Evolutionary conservation across 2,113 vertebrate species (phyloP), one percentile per base, ranked within the genome.

Genomic region (Perognathus longimembris): DNA sequence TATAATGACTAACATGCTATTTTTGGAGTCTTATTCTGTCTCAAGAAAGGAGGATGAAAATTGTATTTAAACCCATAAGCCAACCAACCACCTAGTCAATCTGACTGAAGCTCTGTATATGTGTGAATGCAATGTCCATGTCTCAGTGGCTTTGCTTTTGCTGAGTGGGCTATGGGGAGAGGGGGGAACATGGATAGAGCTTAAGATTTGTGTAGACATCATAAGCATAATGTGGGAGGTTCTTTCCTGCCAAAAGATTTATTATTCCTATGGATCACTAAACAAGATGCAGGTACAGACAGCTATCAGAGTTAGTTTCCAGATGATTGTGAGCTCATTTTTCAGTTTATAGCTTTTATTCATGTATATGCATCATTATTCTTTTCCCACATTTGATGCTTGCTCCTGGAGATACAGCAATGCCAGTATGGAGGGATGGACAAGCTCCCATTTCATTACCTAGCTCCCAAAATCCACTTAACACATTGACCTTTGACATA

Each of bases 301-400:
- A 66, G 17, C 40, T 34, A 70, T 70, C 18, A 63, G 54, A 80
- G 21, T 32, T 78, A 67, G 4, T 42, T 84, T 91, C 18, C 17
- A 76, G 57, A 21, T 38, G 28, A 78, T 57, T 86, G n/a, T 59
- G 12, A 91, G n/a, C 69, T 24, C 26, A 8, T 64, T 84, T 78
- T 82, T 28, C 15, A 34, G 42, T 24, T 66, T 88, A 36, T 38
- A 92, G 32, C 10, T 92, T 80, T 95, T 22, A 7, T 34, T 92
- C 34, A 36, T 12, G 12, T 59, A n/a, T 80, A 22, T 12, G 0
- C 45, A 28, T 45, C 32, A 8, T 3, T 12, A 61, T 67, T 54
- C 63, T 20, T 85, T 18, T 18, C 50, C 11, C 50, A 12, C 14
- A 17, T 54, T 54, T 54, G 50, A 54, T 17, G 50, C 12, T 54